Percentiles rank a stretch among this genome's conserved stretches.
Conservation (phyloP, 1,140 invertebrate species). For the Charaxes varanes region DNA sequence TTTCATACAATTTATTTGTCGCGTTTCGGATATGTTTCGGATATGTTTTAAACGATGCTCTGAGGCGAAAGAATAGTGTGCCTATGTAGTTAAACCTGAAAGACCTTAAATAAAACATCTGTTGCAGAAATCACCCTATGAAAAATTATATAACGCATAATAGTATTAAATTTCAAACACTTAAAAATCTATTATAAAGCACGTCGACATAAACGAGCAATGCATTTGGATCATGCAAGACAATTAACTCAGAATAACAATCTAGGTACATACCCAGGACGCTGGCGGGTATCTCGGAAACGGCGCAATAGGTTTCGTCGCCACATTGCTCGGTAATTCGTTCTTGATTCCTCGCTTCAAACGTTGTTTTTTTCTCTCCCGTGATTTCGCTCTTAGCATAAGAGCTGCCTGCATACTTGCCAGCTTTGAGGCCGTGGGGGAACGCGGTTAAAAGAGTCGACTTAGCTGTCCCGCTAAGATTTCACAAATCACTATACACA, state of each 20-base stretch:
- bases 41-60: too few species aligned
- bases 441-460: conserved; percentile 19
- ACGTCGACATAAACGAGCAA: conserved; percentile 18
- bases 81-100: too few species aligned
- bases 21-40: too few species aligned
- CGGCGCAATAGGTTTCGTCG: conserved; percentile 87
- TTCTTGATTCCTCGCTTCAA: conserved; percentile 81
- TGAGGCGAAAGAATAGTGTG: too few species aligned
- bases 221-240: conserved; percentile 11
- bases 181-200: conserved; percentile 13
- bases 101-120: too few species aligned
- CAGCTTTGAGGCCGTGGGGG: conserved; percentile 66
- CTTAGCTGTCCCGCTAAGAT: conserved; percentile 19
- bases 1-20: too few species aligned
- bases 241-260: conserved; percentile 10
- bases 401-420: conserved; percentile 91
- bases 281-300: conserved; percentile 89
- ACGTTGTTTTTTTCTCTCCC: conserved; percentile 83
- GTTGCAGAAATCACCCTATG: too few species aligned
- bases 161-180: too few species aligned
- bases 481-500: conserved; percentile 12
- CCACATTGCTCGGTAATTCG: conserved; percentile 88
- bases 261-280: conserved; percentile 79
- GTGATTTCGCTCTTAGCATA: conserved; percentile 90
- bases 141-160: background rate